phyloP scores from a whole-genome alignment of 2,113 vertebrate genomes.

The Harpagus bidentatus region DNA sequence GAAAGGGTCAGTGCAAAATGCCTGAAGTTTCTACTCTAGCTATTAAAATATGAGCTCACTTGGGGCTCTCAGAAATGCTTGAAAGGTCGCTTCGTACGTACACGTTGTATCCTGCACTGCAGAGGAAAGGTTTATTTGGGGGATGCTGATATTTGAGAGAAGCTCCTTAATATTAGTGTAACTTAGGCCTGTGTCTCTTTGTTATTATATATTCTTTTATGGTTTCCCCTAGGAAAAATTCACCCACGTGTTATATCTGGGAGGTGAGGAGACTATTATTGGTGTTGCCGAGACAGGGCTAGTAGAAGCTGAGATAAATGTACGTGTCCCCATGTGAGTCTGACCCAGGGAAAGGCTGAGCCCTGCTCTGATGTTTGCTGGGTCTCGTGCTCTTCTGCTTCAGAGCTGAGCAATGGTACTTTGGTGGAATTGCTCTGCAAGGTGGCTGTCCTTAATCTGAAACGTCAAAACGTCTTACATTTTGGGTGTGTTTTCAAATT shows the following conservation, averaged over 20 bases:
- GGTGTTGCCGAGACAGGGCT: not conserved
- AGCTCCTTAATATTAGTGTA: not conserved
- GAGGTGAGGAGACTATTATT: not conserved
- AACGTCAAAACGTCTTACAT: rapidly evolving
- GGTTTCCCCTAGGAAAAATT: not conserved
- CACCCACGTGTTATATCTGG: not conserved
- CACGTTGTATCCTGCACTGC: rapidly evolving
- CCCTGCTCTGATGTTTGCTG: not conserved
- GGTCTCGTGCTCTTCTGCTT: not conserved
- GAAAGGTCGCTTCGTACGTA: not conserved
- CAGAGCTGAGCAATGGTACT: not conserved
- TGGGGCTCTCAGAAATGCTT: not conserved
- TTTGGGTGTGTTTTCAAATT: not conserved
- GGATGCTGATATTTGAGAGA: not conserved
- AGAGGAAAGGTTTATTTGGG: not conserved
- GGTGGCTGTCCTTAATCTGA: not conserved
- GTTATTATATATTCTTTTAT: not conserved
- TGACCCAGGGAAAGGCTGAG: not conserved
- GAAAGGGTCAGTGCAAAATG: not conserved
- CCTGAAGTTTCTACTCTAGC: not conserved
- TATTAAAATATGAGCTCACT: rapidly evolving
- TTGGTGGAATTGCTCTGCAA: not conserved
- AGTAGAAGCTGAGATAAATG: not conserved
- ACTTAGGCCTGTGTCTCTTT: not conserved
- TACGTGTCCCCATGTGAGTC: rapidly evolving